Conservation (phyloP, 2,888 invertebrate genomes). For the Chaitophorus viminalis region DNA sequence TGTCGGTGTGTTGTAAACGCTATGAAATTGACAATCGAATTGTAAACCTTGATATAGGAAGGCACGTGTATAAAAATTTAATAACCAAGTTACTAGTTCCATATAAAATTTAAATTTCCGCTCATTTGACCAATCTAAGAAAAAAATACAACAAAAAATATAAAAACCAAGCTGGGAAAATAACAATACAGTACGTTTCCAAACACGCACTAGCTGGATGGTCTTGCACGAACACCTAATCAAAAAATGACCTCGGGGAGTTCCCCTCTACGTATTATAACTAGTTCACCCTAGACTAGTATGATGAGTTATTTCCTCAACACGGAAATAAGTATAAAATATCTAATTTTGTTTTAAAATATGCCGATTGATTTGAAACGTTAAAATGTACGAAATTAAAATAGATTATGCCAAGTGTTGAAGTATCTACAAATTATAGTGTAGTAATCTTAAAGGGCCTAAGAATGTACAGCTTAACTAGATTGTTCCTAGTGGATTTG, state of each 20-base stretch:
- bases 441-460: background rate
- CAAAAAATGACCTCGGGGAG: conserved; percentile 34
- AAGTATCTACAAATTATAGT: background rate
- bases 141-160: background rate
- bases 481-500: background rate
- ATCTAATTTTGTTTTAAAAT: background rate
- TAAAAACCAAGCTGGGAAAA: conserved; percentile 8
- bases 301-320: background rate
- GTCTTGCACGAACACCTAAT: conserved; percentile 50
- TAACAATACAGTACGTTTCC: conserved; percentile 36
- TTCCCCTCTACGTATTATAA: background rate
- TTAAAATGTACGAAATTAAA: background rate
- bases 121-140: background rate
- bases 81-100: conserved; percentile 33
- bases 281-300: background rate
- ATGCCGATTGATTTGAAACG: background rate
- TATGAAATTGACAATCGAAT: conserved; percentile 38
- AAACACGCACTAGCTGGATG: conserved; percentile 13
- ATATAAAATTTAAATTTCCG: conserved; percentile 51
- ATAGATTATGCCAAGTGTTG: background rate
- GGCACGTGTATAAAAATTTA: conserved; percentile 24
- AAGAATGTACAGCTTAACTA: background rate
- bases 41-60: conserved; percentile 44
- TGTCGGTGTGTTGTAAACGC: conserved; percentile 35
- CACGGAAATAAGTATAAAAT: background rate